phyloP scores from a whole-genome alignment of 2,113 vertebrate species.

The Lycaon pictus region DNA sequence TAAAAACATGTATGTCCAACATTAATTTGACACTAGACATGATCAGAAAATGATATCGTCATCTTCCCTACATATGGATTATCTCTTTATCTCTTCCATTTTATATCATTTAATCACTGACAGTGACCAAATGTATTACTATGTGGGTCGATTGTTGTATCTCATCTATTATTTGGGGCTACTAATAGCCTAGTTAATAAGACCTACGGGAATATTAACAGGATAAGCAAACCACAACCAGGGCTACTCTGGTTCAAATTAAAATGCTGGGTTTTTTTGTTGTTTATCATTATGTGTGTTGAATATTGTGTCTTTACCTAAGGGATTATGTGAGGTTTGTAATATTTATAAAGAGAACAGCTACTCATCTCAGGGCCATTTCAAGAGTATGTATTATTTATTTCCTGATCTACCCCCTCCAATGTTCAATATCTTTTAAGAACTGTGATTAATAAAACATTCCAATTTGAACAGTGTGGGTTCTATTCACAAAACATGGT shows the following conservation, averaged over 20 bases:
- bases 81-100: not conserved
- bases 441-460: conserved; percentile 90
- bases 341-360: conserved; percentile 90
- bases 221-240: conserved; percentile 61
- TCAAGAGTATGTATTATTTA: conserved; percentile 89
- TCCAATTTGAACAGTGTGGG: conserved; percentile 81
- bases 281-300: conserved; percentile 85
- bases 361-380: conserved; percentile 88
- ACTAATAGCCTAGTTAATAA: conserved; percentile 42
- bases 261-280: conserved; percentile 83
- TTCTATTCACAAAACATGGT: conserved; percentile 83
- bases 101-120: conserved; percentile 10
- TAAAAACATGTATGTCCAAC: not conserved
- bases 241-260: conserved; percentile 81
- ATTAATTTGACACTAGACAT: not conserved
- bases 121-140: not conserved
- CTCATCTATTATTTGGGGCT: conserved; percentile 41
- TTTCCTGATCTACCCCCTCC: conserved; percentile 85
- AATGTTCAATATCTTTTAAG: conserved; percentile 87
- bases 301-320: conserved; percentile 86
- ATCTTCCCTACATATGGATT: not conserved
- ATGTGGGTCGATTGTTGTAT: not conserved
- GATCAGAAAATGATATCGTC: not conserved
- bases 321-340: conserved; percentile 85
- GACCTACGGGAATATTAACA: conserved; percentile 54